Percentiles rank a stretch among this genome's conserved stretches.
Conservation (phyloP, 1,140 invertebrate species). For the Ceratosolen solmsi region DNA sequence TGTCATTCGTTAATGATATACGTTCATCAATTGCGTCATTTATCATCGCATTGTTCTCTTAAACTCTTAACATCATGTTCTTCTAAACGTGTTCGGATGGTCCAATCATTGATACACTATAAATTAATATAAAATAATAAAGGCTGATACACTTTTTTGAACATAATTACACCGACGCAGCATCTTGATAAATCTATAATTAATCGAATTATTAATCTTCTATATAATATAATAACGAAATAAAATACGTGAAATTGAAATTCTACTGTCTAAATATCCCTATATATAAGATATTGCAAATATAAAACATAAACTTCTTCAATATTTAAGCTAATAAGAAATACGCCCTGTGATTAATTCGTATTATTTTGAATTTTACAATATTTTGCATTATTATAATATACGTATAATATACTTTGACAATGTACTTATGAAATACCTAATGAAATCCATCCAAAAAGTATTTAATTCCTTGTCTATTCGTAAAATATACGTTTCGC, state of each 20-base stretch:
- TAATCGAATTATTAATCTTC: slow-evolving; percentile 36
- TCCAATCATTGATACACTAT: slow-evolving; percentile 32
- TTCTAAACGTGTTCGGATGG: slow-evolving; percentile 13
- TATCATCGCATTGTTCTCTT: background rate
- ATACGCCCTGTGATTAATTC: slow-evolving; percentile 19
- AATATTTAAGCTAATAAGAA: background rate
- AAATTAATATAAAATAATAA: slow-evolving; percentile 20
- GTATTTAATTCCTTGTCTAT: background rate
- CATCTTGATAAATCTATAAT: slow-evolving; percentile 29
- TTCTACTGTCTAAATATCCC: background rate
- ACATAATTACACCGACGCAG: slow-evolving; percentile 30
- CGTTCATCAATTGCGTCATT: slow-evolving; percentile 5
- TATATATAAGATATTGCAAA: slow-evolving; percentile 22
- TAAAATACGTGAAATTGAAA: background rate
- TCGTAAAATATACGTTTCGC: background rate
- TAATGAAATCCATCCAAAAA: slow-evolving; percentile 8
- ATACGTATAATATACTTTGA: background rate
- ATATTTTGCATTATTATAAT: slow-evolving; percentile 15
- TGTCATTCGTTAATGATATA: background rate
- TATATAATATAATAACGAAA: background rate
- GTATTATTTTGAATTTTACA: background rate
- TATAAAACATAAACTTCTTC: slow-evolving; percentile 19
- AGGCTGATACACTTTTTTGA: slow-evolving; percentile 42
- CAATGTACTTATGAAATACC: background rate
- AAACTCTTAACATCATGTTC: slow-evolving; percentile 8